Evolutionary conservation across 2,888 invertebrate genomes (phyloP), one percentile per base, ranked within the genome.

Genomic region (Osmoderma eremita): DNA sequence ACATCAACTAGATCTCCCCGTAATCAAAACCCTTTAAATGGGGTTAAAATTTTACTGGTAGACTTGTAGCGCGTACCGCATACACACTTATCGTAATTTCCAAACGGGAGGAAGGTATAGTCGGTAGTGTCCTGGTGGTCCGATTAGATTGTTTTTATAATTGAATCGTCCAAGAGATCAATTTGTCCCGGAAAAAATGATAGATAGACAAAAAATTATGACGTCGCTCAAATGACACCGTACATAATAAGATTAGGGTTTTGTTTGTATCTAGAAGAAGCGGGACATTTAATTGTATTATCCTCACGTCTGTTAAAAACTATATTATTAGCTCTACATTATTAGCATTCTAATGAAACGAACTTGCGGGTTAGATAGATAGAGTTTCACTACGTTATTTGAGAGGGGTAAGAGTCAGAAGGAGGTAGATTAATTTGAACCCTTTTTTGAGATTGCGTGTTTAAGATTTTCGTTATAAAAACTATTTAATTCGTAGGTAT

Each of bases 61-160:
- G 45, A 36, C 30, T 36, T 4, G 13, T 56, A 42, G 42, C 17
- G 36, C 10, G 20, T 30, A 56, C 15, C 56, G 48, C 42, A 41
- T 61, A 42, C 30, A 0, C 45, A n/a, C 41, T 17, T 45, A 45
- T 22, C 24, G 49, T 45, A 17, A 12, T 48, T 12, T n/a, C 20
- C 38, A 12, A 53, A 41, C 62, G 20, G 20, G 18, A 18, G 22
- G 50, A 50, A 63, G 50, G 30, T 1, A 30, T 30, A 5, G 3
- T 10, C 18, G 17, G 38, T 2, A 10, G 54, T 41, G 36, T 24
- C 49, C 39, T 45, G 65, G 65, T 65, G 65, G 65, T 65, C 65
- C 56, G 56, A 56, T 65, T 58, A 65, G 65, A 65, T 65, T 65
- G 65, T 65, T 65, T 65, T 58, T 58, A 49, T 65, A 65, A 65